Conservation (phyloP, 2,888 invertebrate genomes). For the Chromoteleia sp. region DNA sequence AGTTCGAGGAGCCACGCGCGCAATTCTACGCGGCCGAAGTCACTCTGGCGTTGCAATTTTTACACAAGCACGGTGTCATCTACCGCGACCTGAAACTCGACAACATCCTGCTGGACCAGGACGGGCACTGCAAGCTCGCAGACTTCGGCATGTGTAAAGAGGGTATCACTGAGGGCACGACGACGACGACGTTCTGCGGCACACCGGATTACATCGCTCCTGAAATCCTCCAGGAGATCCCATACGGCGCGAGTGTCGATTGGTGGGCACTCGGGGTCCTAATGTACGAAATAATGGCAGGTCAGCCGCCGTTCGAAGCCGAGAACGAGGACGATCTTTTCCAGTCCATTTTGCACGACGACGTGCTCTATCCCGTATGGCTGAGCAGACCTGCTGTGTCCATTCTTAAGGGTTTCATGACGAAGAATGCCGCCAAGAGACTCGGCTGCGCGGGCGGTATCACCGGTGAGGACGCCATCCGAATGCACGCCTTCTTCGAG, state of each 20-base stretch:
- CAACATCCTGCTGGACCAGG: slow-evolving; percentile 98
- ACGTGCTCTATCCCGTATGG: slow-evolving; percentile 99
- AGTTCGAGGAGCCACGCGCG: slow-evolving; percentile 98
- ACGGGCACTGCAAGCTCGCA: slow-evolving; percentile 97
- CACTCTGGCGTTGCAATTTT: slow-evolving; percentile 97
- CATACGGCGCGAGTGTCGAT: slow-evolving; percentile 95
- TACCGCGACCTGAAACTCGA: slow-evolving; percentile 99
- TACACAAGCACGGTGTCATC: slow-evolving; percentile 98
- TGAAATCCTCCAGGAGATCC: slow-evolving; percentile 97
- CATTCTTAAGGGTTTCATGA: slow-evolving; percentile 98
- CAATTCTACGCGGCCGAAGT: slow-evolving; percentile 99
- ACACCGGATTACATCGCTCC: slow-evolving; percentile 99
- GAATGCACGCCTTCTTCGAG: slow-evolving; percentile 95
- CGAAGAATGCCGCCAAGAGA: slow-evolving; percentile 97
- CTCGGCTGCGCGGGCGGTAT: slow-evolving; percentile 94
- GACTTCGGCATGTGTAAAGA: slow-evolving; percentile 99
- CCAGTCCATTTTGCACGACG: slow-evolving; percentile 99
- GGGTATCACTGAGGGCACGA: slow-evolving; percentile 93
- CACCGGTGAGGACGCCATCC: slow-evolving; percentile 93
- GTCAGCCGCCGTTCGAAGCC: slow-evolving; percentile 99
- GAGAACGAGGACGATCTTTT: slow-evolving; percentile 99
- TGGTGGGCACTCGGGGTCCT: slow-evolving; percentile 99
- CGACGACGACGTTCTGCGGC: slow-evolving; percentile 98
- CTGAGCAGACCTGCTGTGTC: slow-evolving; percentile 95
- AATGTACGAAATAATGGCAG: slow-evolving; percentile 99